Conservation (phyloP, 2,797 vertebrate species). For the Myotis planiceps region DNA sequence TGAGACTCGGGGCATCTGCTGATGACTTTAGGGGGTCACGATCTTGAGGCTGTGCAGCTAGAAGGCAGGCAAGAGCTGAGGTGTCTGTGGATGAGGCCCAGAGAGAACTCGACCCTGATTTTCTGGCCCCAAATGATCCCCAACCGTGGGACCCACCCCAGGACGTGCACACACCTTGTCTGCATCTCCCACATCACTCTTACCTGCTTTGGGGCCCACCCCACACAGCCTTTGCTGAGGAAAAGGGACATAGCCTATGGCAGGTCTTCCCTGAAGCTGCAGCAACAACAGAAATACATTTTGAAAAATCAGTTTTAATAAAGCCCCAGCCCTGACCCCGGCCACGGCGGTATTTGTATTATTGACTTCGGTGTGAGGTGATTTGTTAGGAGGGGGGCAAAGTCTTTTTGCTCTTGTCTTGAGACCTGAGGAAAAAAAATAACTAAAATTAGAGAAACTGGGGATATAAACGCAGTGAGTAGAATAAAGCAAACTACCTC, state of each 20-base stretch:
- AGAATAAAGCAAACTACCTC: constrained; percentile 89
- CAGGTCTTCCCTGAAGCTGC: constrained; percentile 75
- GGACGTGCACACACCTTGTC: background rate
- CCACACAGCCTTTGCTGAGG: background rate
- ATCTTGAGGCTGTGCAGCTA: constrained; percentile 52
- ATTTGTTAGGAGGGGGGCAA: constrained; percentile 79
- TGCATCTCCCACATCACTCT: background rate
- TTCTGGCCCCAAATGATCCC: constrained; percentile 54
- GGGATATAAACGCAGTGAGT: constrained; percentile 85
- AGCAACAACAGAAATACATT: constrained; percentile 69
- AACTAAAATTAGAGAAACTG: constrained; percentile 88
- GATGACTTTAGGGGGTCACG: constrained; percentile 70
- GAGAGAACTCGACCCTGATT: constrained; percentile 33
- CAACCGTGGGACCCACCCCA: background rate
- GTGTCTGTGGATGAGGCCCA: background rate
- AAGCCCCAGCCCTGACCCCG: constrained; percentile 85
- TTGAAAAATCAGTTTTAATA: constrained; percentile 91
- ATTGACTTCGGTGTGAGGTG: constrained; percentile 85
- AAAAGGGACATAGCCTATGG: background rate
- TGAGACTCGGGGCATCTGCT: constrained; percentile 50
- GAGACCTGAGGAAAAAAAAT: constrained; percentile 84
- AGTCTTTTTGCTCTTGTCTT: constrained; percentile 82
- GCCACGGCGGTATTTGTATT: constrained; percentile 86
- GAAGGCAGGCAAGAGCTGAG: background rate
- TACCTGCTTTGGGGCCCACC: background rate